Evolutionary conservation across 2,888 invertebrate genomes (phyloP), one percentile per base, ranked within the genome.

Genomic region (Drosophila lutescens): DNA sequence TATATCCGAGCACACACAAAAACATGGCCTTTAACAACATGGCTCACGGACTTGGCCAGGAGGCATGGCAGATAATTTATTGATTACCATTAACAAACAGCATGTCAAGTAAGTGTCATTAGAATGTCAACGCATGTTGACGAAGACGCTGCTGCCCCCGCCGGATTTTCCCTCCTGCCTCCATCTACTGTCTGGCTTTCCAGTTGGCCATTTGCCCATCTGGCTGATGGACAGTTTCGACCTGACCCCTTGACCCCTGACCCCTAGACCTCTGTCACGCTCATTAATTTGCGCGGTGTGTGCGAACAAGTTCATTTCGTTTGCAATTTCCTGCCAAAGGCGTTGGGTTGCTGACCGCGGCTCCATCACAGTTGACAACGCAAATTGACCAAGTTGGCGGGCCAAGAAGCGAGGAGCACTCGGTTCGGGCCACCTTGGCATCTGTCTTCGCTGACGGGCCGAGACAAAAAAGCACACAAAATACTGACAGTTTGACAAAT

Each of bases 401-500:
- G 17, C 36, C 44, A 44, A 56, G 57, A 56, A 43, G 44, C 40
- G 10, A 26, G 26, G 5, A 38, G 26, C 46, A 46, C 17, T 47
- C 30, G 8, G 15, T 47, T 47, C 30, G 8, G 15, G 49, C 65
- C 65, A 54, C 74, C 66, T 55, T 55, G 78, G 80, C 72, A 84
- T 61, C 62, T 86, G 87, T 87, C 79, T 81, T 57, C 44, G 62
- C 73, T 68, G 87, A 87, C 87, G 77, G 85, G 47, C 71, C 70
- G 65, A 70, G 69, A 73, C 67, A 67, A 72, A 73, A 53, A 77
- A 79, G 85, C 62, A 79, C 80, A 89, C 83, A 75, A 76, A 73
- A 76, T 54, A 68, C 77, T 83, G 88, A 88, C 89, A 88, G 80
- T 77, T 71, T 86, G 88, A 86, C 86, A 86, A 89, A 89, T 89